These are phyloP conservation scores for Gouania willdenowi DNA, from an alignment of 2,797 vertebrate genomes.

Conservation along the genomic window DNA sequence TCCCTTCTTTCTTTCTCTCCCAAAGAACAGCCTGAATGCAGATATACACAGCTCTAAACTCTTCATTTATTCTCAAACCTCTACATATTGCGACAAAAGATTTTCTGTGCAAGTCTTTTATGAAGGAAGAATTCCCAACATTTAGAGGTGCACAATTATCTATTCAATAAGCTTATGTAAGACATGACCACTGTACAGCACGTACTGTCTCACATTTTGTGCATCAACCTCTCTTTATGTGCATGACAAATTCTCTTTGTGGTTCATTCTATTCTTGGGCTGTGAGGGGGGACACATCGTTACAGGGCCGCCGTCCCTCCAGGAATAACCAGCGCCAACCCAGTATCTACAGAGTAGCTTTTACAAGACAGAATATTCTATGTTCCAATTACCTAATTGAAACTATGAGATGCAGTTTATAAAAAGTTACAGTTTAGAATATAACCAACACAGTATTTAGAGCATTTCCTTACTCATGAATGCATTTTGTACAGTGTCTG, in stretches of 20 bases:
- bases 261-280: slow-evolving; percentile 47
- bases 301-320: slow-evolving; percentile 2
- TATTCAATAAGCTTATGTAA: slow-evolving; percentile 48
- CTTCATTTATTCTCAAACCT: too few species aligned
- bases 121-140: slow-evolving; percentile 7
- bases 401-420: too few species aligned
- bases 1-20: slow-evolving; percentile 23
- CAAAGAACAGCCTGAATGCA: slow-evolving; percentile 9
- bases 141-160: slow-evolving; percentile 18
- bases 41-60: neutral
- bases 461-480: neutral
- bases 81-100: too few species aligned
- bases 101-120: too few species aligned
- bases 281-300: slow-evolving; percentile 30
- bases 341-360: too few species aligned
- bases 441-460: slow-evolving; percentile 4
- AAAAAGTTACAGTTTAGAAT: slow-evolving; percentile 19
- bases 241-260: slow-evolving; percentile 44
- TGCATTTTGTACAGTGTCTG: neutral
- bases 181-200: slow-evolving; percentile 33
- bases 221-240: slow-evolving; percentile 40
- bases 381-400: too few species aligned
- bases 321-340: too few species aligned
- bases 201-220: slow-evolving; percentile 46
- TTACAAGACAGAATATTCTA: too few species aligned